Conservation (phyloP, 2,113 vertebrate species). For the Sitta europaea region DNA sequence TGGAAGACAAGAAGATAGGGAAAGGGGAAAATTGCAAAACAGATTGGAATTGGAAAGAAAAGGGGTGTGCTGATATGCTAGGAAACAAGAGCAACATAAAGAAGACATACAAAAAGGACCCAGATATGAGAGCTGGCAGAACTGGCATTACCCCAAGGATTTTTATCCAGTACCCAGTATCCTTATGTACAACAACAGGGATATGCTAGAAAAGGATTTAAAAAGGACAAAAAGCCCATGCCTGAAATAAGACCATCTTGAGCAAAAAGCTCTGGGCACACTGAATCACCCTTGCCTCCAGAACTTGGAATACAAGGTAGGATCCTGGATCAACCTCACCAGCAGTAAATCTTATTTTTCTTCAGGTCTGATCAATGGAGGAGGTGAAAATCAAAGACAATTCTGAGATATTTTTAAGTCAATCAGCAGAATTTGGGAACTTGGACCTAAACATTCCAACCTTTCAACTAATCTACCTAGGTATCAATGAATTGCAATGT, state of each 20-base stretch:
- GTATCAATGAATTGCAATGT: neutral
- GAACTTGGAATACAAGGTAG: neutral
- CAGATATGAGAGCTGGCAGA: neutral
- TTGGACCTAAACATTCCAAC: neutral
- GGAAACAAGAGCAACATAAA: neutral
- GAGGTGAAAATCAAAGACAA: neutral
- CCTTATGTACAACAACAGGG: neutral
- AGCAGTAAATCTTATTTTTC: neutral
- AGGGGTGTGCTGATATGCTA: neutral
- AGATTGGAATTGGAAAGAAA: neutral
- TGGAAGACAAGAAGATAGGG: neutral
- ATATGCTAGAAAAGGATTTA: neutral
- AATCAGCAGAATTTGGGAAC: neutral
- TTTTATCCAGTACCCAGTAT: neutral
- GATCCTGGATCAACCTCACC: neutral
- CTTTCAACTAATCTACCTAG: neutral
- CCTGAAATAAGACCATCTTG: neutral
- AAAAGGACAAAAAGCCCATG: neutral
- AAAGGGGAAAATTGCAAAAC: neutral
- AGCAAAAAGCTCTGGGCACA: neutral
- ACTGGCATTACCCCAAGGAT: neutral
- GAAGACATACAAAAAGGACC: neutral
- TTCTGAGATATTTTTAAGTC: neutral
- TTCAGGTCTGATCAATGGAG: fast-evolving
- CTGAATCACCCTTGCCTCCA: neutral